Conservation (phyloP, 2,113 vertebrate genomes). For the Spea bombifrons region DNA sequence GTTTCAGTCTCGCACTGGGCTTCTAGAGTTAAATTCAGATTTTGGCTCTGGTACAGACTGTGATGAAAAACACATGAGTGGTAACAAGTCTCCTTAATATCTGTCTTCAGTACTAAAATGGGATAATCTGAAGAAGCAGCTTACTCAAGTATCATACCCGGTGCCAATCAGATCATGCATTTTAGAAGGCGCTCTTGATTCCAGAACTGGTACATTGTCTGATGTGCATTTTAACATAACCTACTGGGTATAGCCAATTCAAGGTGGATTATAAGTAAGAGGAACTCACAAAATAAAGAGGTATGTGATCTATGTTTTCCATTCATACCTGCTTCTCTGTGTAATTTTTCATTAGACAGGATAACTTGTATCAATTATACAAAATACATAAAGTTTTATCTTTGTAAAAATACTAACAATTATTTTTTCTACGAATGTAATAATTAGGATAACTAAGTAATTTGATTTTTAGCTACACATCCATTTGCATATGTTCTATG, state of each 20-base stretch:
- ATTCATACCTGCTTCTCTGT: too few species aligned
- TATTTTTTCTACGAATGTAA: too few species aligned
- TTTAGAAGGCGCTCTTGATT: conserved; percentile 50
- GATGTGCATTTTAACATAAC: conserved; percentile 12
- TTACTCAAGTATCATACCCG: conserved; percentile 72
- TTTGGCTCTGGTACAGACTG: conserved; percentile 80
- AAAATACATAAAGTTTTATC: background rate
- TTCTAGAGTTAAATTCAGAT: conserved; percentile 76
- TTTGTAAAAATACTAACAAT: too few species aligned
- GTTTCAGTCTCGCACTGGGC: conserved; percentile 66
- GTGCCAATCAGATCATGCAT: conserved; percentile 65
- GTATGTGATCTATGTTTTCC: conserved; percentile 56
- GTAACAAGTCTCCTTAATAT: conserved; percentile 78
- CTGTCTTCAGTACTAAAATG: conserved; percentile 74
- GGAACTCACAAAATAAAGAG: conserved; percentile 59
- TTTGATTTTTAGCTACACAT: too few species aligned
- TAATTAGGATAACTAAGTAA: too few species aligned
- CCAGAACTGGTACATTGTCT: conserved; percentile 22
- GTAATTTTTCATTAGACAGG: too few species aligned
- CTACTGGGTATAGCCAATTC: conserved; percentile 55
- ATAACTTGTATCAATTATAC: too few species aligned
- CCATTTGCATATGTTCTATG: too few species aligned
- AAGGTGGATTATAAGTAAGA: conserved; percentile 62
- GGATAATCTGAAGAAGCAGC: conserved; percentile 75
- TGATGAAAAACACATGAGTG: conserved; percentile 91